Evolutionary conservation across 2,797 vertebrate genomes (phyloP).

Genomic region (Sparidentex hasta): DNA sequence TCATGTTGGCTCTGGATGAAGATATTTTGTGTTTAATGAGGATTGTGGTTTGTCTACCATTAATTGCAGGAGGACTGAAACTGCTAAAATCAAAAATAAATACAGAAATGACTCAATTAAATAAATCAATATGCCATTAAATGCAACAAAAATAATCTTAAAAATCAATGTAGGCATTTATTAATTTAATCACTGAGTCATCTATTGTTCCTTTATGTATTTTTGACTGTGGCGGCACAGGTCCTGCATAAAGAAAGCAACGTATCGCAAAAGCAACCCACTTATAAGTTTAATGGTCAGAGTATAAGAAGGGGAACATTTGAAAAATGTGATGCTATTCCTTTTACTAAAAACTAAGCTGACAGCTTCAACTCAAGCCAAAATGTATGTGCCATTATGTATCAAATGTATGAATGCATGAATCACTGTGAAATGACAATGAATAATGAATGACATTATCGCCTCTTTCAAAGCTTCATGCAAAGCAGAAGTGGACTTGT

Average conservation of each 20-base stretch:
- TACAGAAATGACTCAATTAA: too few species aligned
- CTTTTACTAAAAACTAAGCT: constrained; percentile 18
- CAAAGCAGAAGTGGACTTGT: constrained; percentile 26
- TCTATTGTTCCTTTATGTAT: too few species aligned
- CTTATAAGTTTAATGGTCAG: neutral
- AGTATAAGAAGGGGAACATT: neutral
- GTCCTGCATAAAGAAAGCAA: too few species aligned
- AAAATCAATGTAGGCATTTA: too few species aligned
- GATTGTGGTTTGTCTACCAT: neutral
- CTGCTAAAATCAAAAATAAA: too few species aligned
- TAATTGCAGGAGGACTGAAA: neutral
- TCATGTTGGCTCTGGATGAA: neutral
- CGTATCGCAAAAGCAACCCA: neutral
- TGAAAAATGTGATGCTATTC: constrained; percentile 9
- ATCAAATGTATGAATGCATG: neutral
- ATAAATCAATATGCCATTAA: too few species aligned
- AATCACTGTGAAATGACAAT: constrained; percentile 27
- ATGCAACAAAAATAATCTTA: too few species aligned
- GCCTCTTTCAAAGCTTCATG: constrained; percentile 24
- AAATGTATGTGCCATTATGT: neutral
- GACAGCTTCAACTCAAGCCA: neutral
- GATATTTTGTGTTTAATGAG: neutral
- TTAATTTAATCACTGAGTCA: too few species aligned
- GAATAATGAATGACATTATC: constrained; percentile 33
- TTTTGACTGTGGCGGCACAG: too few species aligned